These are phyloP conservation scores for Synanthedon myopaeformis DNA, from an alignment of 2,888 invertebrate genomes.

Conservation along the genomic window DNA sequence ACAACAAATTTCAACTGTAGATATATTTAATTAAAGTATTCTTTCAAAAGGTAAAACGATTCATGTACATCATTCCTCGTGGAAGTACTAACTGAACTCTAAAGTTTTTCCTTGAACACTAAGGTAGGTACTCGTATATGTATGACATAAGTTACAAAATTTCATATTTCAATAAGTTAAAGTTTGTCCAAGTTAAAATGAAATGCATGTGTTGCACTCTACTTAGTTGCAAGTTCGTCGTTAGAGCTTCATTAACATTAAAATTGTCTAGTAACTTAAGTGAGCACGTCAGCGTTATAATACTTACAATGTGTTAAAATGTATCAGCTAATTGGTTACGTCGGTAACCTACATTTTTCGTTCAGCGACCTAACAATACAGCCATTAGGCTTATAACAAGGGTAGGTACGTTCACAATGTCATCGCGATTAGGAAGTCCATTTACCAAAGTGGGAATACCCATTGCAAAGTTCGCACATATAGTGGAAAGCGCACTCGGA, in stretches of 20 bases:
- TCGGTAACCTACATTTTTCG: background rate
- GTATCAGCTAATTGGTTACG: background rate
- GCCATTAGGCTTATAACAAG: background rate
- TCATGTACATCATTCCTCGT: no score
- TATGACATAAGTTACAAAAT: no score
- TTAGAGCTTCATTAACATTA: background rate
- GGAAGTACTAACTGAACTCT: no score
- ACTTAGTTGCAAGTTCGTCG: background rate
- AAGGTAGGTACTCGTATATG: no score
- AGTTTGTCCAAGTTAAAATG: no score
- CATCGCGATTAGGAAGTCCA: slow-evolving; percentile 1
- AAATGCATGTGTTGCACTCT: no score
- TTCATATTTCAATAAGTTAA: no score
- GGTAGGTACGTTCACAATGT: slow-evolving; percentile 1
- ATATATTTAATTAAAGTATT: no score
- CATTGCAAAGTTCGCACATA: background rate
- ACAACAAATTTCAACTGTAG: no score
- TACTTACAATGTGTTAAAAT: background rate
- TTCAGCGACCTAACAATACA: background rate
- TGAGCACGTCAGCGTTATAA: background rate
- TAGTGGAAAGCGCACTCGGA: background rate
- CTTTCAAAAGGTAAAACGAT: no score
- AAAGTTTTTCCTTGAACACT: no score
- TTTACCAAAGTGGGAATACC: background rate
- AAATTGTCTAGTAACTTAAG: background rate